Evolutionary conservation across 2,888 invertebrate genomes (phyloP), one percentile per base, ranked within the genome.

Genomic region (Timandra comae): DNA sequence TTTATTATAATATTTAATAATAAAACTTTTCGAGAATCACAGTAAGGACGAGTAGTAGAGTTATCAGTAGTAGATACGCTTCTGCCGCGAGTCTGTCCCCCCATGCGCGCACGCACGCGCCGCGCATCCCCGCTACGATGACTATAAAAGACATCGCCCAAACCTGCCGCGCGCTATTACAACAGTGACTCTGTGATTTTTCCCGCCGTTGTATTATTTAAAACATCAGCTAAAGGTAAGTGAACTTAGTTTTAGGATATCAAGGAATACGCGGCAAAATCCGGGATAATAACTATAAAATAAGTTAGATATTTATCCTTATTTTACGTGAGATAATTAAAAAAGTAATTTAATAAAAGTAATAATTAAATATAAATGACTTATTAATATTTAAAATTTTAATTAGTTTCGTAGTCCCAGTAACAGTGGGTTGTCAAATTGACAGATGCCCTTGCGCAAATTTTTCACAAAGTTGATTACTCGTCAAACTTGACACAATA

Each of bases 111-210:
- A 54, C 54, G 52, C 62, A 22, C 11, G 24, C 24, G 24, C 9
- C 9, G 58, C 73, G 60, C 79, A 76, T 81, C 84, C 84, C 84
- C 84, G 78, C 84, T 76, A 71, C 80, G 35, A 35, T 62, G 53
- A 61, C 72, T 85, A 85, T 85, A 85, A 71, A 85, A 85, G 75
- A 65, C 72, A 52, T 64, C 65, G 73, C 54, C 69, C 62, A 72
- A 79, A 75, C 79, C 72, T 63, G 81, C 79, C 72, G 75, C 82
- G 82, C 79, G 82, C 80, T 84, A 85, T 84, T 82, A 84, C 84
- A 72, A 79, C 78, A 79, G 84, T 84, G 82, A 49, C 73, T 75
- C 75, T 81, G 84, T 84, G 79, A 74, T 81, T 81, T 80, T 81
- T 77, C 77, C 77, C 72, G 73, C 72, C 74, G 77, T 50, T 62